Conservation (phyloP, 2,797 vertebrate genomes). For the Tragopan temminckii region DNA sequence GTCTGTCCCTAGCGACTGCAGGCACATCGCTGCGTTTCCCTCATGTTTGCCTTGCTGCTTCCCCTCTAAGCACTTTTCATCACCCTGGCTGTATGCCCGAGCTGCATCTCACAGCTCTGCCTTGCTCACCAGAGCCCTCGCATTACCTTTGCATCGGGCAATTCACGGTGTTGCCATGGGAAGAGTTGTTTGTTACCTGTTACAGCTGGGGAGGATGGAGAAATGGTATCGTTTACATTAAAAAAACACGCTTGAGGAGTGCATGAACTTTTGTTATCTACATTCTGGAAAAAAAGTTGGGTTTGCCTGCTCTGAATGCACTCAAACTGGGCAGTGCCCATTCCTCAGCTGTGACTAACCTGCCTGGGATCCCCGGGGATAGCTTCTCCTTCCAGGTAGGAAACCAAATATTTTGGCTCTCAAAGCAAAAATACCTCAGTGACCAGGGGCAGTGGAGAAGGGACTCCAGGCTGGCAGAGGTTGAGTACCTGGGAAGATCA, state of each 20-base stretch:
- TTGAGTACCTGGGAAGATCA: background rate
- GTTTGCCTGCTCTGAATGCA: constrained; percentile 66
- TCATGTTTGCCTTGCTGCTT: constrained; percentile 75
- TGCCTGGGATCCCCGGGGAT: constrained; percentile 59
- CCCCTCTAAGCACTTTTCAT: constrained; percentile 79
- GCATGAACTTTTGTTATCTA: constrained; percentile 63
- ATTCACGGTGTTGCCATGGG: constrained; percentile 67
- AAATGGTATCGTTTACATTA: constrained; percentile 26
- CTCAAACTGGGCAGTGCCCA: constrained; percentile 74
- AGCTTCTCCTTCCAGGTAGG: constrained; percentile 22
- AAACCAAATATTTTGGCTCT: background rate
- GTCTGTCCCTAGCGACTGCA: background rate
- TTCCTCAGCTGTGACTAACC: constrained; percentile 76
- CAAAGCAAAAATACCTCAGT: background rate
- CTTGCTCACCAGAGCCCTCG: background rate
- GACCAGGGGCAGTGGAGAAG: background rate
- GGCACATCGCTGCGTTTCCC: constrained; percentile 17
- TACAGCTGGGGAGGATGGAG: constrained; percentile 3
- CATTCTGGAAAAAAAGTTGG: constrained; percentile 20
- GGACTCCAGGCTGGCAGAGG: background rate
- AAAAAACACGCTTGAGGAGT: constrained; percentile 21
- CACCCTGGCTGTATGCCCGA: constrained; percentile 71
- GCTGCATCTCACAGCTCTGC: background rate
- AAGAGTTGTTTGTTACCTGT: constrained; percentile 63
- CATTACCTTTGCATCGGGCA: background rate